phyloP scores from a whole-genome alignment of 2,888 invertebrate genomes.

The Hypsopygia costalis region DNA sequence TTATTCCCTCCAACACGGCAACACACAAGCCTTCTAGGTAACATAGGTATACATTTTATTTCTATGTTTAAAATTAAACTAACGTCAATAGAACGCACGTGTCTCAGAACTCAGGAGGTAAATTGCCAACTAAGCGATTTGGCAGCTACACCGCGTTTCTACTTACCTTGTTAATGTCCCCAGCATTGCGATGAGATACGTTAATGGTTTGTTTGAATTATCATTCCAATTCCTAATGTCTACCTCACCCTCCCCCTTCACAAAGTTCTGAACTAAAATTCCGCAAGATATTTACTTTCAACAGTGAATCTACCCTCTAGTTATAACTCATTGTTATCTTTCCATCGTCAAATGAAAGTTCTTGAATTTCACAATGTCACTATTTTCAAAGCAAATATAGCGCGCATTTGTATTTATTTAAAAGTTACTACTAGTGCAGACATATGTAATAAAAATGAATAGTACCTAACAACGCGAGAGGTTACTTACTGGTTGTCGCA shows the following conservation, averaged over 20 bases:
- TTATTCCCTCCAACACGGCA: too few relatives aligned
- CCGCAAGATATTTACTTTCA: conserved; percentile 14
- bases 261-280: conserved; percentile 30
- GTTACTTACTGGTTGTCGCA: conserved; percentile 24
- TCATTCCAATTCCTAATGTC: conserved; percentile 21
- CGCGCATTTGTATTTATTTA: conserved; percentile 1
- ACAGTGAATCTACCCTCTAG: conserved; percentile 16
- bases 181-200: conserved; percentile 39
- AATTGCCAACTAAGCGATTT: conserved; percentile 41
- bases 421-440: conserved; percentile 18
- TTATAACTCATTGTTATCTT: conserved; percentile 1
- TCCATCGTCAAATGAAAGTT: neutral
- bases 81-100: too few relatives aligned
- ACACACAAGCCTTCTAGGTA: too few relatives aligned
- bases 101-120: conserved; percentile 41
- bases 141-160: conserved; percentile 30
- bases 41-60: too few relatives aligned
- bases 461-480: conserved; percentile 27
- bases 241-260: too few relatives aligned
- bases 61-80: too few relatives aligned
- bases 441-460: conserved; percentile 33
- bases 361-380: neutral
- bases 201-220: conserved; percentile 44
- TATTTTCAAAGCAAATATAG: neutral
- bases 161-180: conserved; percentile 42